Conservation (phyloP, 2,797 vertebrate species). For the Agapornis canus region DNA sequence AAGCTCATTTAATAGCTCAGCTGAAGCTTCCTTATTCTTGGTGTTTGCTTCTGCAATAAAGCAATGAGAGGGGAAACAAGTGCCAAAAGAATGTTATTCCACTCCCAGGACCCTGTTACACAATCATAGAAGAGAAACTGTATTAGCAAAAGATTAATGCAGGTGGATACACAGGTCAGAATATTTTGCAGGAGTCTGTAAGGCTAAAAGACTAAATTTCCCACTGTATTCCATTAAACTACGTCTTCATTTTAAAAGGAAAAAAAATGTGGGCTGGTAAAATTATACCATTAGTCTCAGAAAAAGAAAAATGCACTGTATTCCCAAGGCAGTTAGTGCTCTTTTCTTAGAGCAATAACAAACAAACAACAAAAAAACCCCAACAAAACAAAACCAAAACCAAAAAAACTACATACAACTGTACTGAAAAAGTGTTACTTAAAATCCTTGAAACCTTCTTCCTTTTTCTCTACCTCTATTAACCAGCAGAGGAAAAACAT, state of each 20-base stretch:
- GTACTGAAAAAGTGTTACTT: background rate
- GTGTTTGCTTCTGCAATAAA: background rate
- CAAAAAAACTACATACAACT: background rate
- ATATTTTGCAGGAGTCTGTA: background rate
- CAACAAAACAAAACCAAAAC: background rate
- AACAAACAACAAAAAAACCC: background rate
- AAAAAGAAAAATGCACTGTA: background rate
- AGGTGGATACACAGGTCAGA: background rate
- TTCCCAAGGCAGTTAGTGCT: background rate
- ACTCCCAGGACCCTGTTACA: too few relatives aligned
- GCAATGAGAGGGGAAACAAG: background rate
- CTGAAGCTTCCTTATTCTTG: background rate
- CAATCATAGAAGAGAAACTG: background rate
- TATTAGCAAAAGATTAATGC: background rate
- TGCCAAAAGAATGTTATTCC: background rate
- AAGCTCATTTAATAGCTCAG: background rate
- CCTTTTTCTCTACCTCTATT: background rate
- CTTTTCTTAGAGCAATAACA: background rate
- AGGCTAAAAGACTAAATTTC: background rate
- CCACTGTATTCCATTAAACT: background rate
- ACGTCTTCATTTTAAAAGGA: background rate
- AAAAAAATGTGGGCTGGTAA: background rate
- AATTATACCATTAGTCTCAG: background rate
- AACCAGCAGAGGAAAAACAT: background rate
- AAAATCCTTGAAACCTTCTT: background rate